A percentile compares a stretch with the other conserved stretches of the same genome.
Evolutionary conservation across 1,140 invertebrate species (phyloP).

Genomic region (Philopotamus ludificatus): DNA sequence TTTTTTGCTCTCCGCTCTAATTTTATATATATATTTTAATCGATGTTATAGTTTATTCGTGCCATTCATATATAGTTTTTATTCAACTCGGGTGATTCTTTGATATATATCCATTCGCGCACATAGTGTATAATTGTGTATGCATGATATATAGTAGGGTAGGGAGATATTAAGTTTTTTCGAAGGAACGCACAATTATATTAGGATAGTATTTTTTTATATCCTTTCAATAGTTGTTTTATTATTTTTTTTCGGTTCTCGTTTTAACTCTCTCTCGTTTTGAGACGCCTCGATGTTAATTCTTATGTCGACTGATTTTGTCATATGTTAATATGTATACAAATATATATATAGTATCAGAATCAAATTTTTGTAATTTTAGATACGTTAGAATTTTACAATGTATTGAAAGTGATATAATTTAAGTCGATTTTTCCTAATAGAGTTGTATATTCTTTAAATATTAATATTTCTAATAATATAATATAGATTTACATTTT

Average conservation of each 20-base stretch:
- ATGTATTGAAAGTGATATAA: conserved; percentile 38
- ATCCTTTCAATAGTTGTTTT: conserved; percentile 29
- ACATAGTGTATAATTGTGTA: not conserved
- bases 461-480: conserved; percentile 3
- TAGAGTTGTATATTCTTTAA: conserved; percentile 31
- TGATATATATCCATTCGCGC: not conserved
- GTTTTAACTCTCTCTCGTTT: not conserved
- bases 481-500: not conserved
- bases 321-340: not conserved
- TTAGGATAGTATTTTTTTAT: conserved; percentile 19
- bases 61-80: not conserved
- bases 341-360: not conserved
- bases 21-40: too few relatives aligned
- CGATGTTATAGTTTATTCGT: too few relatives aligned
- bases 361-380: not conserved
- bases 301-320: too few relatives aligned
- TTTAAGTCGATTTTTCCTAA: conserved; percentile 30
- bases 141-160: not conserved
- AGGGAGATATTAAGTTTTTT: not conserved
- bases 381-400: conserved; percentile 21
- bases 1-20: too few relatives aligned
- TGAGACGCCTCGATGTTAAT: too few relatives aligned
- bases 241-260: conserved; percentile 14
- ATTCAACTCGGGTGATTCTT: not conserved
- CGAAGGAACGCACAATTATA: conserved; percentile 36